phyloP scores from a whole-genome alignment of 2,797 vertebrate genomes.

The Antrozous pallidus region DNA sequence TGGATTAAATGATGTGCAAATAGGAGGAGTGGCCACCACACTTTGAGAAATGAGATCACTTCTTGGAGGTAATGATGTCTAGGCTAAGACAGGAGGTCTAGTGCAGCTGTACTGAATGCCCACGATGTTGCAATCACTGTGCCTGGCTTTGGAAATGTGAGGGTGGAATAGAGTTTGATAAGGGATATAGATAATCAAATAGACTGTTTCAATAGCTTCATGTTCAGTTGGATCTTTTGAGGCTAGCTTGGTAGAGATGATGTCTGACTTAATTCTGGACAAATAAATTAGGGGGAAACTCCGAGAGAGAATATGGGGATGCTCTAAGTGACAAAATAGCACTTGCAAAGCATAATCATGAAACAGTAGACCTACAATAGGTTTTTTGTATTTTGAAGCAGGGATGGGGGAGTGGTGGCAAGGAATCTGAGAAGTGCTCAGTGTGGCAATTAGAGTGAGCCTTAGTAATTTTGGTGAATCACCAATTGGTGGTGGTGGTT shows the following conservation, averaged over 20 bases:
- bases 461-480: background rate
- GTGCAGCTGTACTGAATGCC: rapidly evolving
- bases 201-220: background rate
- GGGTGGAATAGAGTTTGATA: background rate
- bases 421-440: background rate
- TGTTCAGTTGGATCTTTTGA: background rate
- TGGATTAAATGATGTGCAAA: background rate
- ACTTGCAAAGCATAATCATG: background rate
- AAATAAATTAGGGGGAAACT: background rate
- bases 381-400: background rate
- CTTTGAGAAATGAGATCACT: background rate
- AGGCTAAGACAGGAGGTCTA: too few species aligned
- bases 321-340: background rate
- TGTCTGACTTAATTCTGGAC: background rate
- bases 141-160: background rate
- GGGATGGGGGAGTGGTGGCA: background rate
- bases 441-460: background rate
- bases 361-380: background rate
- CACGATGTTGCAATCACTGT: rapidly evolving
- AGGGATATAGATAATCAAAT: background rate
- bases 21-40: background rate
- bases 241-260: background rate
- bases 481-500: background rate
- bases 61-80: background rate
- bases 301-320: background rate